Base-by-base conservation (phyloP, 2,888 invertebrate species). In the Monochamus alternatus region DNA sequence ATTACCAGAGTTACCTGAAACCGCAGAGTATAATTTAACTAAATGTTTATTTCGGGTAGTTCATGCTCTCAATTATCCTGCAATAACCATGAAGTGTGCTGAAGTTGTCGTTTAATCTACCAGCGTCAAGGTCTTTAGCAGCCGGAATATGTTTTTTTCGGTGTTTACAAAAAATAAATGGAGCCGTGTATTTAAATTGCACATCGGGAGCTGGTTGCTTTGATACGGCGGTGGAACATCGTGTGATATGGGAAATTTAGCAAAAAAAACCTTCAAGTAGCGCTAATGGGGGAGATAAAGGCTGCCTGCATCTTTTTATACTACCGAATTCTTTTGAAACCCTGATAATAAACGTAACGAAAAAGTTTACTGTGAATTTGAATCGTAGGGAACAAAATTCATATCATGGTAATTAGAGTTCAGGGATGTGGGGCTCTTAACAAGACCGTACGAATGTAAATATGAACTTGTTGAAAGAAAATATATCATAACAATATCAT, bases 41-140 rank as follows among this genome's bases (percentile, higher is more conserved):
- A 60, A 60, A 60, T 60, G 60, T 60, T 31, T 60, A 38, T 60
- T 60, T 60, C 60, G 30, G 60, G 60, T 38, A 31, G 60, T 60
- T 60, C 60, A 14, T 60, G 4, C 55, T 55, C 55, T n/a, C n/a
- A 55, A 55, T 55, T 55, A 55, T 55, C 55, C 55, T 55, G 14
- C 22, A 55, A 5, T 47, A 47, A 47, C 47, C 47, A 47, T 47
- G 47, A 47, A 12, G 10, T 47, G 47, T 9, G 12, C 47, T 10
- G 47, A 47, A 47, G 47, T 47, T 12, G 47, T 47, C 47, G 47
- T 47, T 12, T 47, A 47, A 12, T n/a, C 12, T 52, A 14, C 55
- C 55, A 55, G 55, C 14, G n/a, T n/a, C 7, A 51, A 55, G 7
- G 55, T n/a, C 55, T 14, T n/a, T 55, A 55, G 7, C 14, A 14